Evolutionary conservation across 2,113 vertebrate genomes (phyloP).

Genomic region (Ancistrus triradiatus): DNA sequence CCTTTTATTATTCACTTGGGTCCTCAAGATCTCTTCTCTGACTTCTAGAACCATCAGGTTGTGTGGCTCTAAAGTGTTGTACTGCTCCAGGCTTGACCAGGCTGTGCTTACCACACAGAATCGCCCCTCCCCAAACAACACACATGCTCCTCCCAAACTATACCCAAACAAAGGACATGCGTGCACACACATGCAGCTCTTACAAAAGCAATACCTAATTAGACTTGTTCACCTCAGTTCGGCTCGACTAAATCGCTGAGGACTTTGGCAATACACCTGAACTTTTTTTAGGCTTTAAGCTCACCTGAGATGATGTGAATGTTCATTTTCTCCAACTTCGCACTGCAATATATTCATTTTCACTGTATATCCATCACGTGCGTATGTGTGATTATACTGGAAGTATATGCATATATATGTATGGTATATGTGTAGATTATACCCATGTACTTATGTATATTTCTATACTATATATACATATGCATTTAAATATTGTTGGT

Average conservation of each 20-base stretch:
- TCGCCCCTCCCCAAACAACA: conserved; percentile 33
- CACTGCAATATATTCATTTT: conserved; percentile 71
- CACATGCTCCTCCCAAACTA: conserved; percentile 38
- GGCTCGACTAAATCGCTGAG: conserved; percentile 39
- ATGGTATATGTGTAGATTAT: conserved; percentile 65
- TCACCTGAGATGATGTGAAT: conserved; percentile 72
- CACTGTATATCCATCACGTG: conserved; percentile 71
- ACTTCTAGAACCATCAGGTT: conserved; percentile 94
- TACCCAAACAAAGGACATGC: conserved; percentile 28
- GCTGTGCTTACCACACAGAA: conserved; percentile 51
- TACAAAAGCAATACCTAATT: conserved; percentile 68
- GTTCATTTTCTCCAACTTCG: conserved; percentile 58
- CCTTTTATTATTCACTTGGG: conserved; percentile 99
- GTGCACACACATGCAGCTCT: conserved; percentile 34
- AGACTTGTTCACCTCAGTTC: conserved; percentile 55
- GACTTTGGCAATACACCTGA: conserved; percentile 69
- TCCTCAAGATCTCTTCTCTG: conserved; percentile 98
- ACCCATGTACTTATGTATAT: conserved; percentile 53
- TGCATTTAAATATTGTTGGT: conserved; percentile 72
- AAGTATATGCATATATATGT: conserved; percentile 70
- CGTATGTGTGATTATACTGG: conserved; percentile 66
- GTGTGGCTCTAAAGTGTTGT: conserved; percentile 74
- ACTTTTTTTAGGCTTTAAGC: conserved; percentile 61
- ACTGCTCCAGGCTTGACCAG: conserved; percentile 45
- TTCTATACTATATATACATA: conserved; percentile 64